Evolutionary conservation across 2,113 vertebrate genomes (phyloP).

Genomic region (Oryzias javanicus): DNA sequence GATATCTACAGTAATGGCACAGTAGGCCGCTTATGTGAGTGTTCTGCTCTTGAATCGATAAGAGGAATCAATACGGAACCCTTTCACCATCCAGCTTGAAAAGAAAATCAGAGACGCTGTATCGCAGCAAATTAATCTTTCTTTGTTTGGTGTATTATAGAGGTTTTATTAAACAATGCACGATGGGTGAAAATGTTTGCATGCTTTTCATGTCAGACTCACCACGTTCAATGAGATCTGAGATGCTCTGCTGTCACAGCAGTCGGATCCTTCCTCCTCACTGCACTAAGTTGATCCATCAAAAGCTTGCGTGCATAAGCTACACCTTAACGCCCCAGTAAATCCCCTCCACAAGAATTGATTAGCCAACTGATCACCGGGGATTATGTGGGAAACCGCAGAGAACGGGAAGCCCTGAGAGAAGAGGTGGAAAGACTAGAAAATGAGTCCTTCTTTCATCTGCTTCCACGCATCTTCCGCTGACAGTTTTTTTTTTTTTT

Average conservation of each 20-base stretch:
- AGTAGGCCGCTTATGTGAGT: too few relatives aligned
- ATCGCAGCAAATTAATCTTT: too few relatives aligned
- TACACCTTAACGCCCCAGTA: conserved; percentile 22
- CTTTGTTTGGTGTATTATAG: neutral
- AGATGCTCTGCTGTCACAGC: conserved; percentile 2
- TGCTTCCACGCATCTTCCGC: conserved; percentile 1
- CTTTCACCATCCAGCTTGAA: too few relatives aligned
- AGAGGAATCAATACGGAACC: too few relatives aligned
- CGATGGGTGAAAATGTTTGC: neutral
- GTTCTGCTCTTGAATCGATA: too few relatives aligned
- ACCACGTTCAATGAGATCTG: neutral
- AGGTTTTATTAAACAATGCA: neutral
- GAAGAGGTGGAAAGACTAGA: neutral
- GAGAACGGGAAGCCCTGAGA: conserved; percentile 13
- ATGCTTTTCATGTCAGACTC: neutral
- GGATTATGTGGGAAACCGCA: conserved; percentile 31
- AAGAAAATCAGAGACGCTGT: too few relatives aligned
- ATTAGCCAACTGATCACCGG: conserved; percentile 27
- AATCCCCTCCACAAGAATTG: conserved; percentile 17
- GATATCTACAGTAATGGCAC: too few relatives aligned
- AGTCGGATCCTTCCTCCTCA: conserved; percentile 3
- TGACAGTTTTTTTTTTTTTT: conserved; percentile 11
- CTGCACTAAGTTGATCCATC: neutral
- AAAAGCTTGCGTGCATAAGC: conserved; percentile 2
- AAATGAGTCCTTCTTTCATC: conserved; percentile 7